phyloP scores from a whole-genome alignment of 2,797 vertebrate genomes.

The Rallus crepitans region DNA sequence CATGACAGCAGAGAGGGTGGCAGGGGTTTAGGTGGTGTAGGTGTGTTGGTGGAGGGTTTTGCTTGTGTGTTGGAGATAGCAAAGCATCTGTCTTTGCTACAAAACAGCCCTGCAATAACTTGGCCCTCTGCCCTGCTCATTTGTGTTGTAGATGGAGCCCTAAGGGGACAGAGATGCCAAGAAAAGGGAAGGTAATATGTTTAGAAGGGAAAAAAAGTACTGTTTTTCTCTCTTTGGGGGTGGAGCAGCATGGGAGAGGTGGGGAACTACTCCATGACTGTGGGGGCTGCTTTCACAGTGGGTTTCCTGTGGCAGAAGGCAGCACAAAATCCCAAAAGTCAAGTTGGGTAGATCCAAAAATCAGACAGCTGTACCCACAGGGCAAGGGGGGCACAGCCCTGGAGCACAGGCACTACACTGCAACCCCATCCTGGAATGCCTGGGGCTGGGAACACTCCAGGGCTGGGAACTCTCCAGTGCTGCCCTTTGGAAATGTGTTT shows the following conservation, averaged over 20 bases:
- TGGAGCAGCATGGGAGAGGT: background rate
- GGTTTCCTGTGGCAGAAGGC: background rate
- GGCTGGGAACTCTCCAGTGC: background rate
- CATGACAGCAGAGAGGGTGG: accelerated
- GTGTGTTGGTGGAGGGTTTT: background rate
- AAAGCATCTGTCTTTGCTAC: background rate
- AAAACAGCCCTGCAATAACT: background rate
- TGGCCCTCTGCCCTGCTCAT: background rate
- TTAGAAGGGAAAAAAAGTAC: background rate
- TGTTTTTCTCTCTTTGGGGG: background rate
- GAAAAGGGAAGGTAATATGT: background rate
- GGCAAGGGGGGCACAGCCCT: background rate
- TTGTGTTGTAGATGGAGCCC: background rate
- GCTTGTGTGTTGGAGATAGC: background rate
- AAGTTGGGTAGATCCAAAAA: background rate
- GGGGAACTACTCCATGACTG: background rate
- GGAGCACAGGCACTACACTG: background rate
- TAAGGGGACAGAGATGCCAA: background rate
- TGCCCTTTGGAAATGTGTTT: background rate
- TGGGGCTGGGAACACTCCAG: background rate
- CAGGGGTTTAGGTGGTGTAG: background rate
- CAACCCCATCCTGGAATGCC: background rate
- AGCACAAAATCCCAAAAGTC: background rate
- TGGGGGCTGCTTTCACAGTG: background rate
- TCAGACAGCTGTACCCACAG: accelerated